A percentile compares a stretch with the other conserved stretches of the same genome.
These are phyloP conservation scores for Leptarthrus brevirostris DNA, from an alignment of 2,888 invertebrate species.

Conservation along the genomic window DNA sequence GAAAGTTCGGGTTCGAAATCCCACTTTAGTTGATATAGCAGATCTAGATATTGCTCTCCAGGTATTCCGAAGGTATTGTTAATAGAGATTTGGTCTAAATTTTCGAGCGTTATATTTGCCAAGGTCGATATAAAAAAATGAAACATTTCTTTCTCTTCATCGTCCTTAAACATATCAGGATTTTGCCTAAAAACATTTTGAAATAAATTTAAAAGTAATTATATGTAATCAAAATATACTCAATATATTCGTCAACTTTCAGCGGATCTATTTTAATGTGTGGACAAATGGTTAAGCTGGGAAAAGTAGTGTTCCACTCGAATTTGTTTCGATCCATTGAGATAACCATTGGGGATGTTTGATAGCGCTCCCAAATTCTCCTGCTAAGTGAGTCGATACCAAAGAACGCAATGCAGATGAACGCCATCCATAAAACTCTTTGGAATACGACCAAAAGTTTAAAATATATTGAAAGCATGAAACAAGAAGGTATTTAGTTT, in stretches of 20 bases:
- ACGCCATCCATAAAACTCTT: slow-evolving; percentile 72
- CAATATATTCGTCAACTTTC: slow-evolving; percentile 70
- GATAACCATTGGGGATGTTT: slow-evolving; percentile 77
- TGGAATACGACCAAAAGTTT: slow-evolving; percentile 47
- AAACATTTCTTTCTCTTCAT: slow-evolving; percentile 70
- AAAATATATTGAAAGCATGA: not conserved
- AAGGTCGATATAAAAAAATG: slow-evolving; percentile 70
- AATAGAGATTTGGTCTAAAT: slow-evolving; percentile 70
- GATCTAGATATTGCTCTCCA: slow-evolving; percentile 71
- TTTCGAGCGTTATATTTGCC: slow-evolving; percentile 72
- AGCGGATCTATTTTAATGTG: slow-evolving; percentile 69
- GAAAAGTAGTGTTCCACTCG: slow-evolving; percentile 79
- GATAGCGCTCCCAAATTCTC: slow-evolving; percentile 75
- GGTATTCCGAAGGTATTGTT: slow-evolving; percentile 69
- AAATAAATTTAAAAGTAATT: too few species aligned
- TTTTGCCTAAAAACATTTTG: slow-evolving; percentile 59
- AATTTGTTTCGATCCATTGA: slow-evolving; percentile 80
- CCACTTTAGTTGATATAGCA: slow-evolving; percentile 67
- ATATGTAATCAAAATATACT: too few species aligned
- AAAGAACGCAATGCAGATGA: slow-evolving; percentile 70
- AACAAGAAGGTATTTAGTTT: not conserved
- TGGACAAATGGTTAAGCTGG: slow-evolving; percentile 76
- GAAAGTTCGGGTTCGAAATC: slow-evolving; percentile 71
- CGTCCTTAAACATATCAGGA: slow-evolving; percentile 61
- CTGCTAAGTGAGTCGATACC: slow-evolving; percentile 71